phyloP scores from a whole-genome alignment of 2,888 invertebrate species.

The Chrysomela aeneicollis region DNA sequence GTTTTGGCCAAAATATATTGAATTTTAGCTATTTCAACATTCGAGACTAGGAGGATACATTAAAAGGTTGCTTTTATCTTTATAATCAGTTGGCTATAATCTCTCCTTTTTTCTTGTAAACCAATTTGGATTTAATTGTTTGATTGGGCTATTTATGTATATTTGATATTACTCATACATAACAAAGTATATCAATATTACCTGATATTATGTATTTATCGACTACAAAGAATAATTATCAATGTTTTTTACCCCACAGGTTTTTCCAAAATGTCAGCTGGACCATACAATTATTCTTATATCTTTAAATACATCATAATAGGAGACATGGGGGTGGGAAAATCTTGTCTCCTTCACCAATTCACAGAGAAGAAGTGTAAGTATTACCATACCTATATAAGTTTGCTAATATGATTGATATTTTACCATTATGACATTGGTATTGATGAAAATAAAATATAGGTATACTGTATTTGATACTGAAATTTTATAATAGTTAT shows the following conservation, averaged over 20 bases:
- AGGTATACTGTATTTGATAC: no score
- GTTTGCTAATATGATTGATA: no score
- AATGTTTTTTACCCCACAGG: conserved; percentile 34
- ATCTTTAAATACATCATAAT: conserved; percentile 99
- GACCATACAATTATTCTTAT: conserved; percentile 99
- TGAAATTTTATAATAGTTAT: no score
- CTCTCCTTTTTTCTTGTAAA: neutral
- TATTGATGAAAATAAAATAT: no score
- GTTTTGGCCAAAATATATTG: conserved; percentile 24
- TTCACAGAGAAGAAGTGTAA: conserved; percentile 99
- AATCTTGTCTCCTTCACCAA: conserved; percentile 98
- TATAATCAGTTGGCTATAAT: neutral
- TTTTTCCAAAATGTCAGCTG: conserved; percentile 79
- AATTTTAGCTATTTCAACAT: conserved; percentile 15
- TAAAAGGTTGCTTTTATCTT: conserved; percentile 18
- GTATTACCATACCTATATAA: conserved; percentile 61
- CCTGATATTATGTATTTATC: neutral
- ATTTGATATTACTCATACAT: conserved; percentile 26
- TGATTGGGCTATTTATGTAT: conserved; percentile 12
- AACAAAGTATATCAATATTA: conserved; percentile 8
- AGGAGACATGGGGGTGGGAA: conserved; percentile 99
- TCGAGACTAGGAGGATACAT: conserved; percentile 2
- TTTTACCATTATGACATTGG: no score
- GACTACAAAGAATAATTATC: neutral
- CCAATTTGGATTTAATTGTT: neutral